Conservation (phyloP, 2,888 invertebrate genomes). For the Incurvaria masculella region DNA sequence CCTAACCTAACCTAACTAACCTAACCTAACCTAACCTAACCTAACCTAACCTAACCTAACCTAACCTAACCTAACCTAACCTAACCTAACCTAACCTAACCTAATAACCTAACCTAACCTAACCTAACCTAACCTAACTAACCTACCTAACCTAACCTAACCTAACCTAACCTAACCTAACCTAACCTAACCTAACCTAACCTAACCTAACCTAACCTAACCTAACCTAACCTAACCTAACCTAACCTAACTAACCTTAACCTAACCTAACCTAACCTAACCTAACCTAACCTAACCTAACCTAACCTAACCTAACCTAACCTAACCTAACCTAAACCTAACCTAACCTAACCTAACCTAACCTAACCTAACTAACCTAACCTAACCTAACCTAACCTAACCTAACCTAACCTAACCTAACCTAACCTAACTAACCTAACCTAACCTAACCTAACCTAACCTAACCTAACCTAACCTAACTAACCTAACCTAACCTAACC, state of each 20-base stretch:
- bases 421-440: conserved; percentile 4
- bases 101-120: conserved; percentile 5
- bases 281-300: conserved; percentile 6
- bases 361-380: conserved; percentile 3
- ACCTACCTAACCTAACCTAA: conserved; percentile 4
- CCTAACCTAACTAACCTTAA: conserved; percentile 5
- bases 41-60: conserved; percentile 9
- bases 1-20: conserved; percentile 6
- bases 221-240: conserved; percentile 6
- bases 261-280: conserved; percentile 6
- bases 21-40: conserved; percentile 2
- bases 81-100: conserved; percentile 8
- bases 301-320: conserved; percentile 6
- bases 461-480: conserved; percentile 8
- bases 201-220: conserved; percentile 5
- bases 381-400: conserved; percentile 5
- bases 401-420: conserved; percentile 5
- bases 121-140: conserved; percentile 5
- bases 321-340: conserved; percentile 1
- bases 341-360: conserved; percentile 1
- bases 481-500: conserved; percentile 12
- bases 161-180: conserved; percentile 5
- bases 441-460: conserved; percentile 6
- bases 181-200: conserved; percentile 4
- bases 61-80: neutral